Base-by-base conservation (phyloP, 2,797 vertebrate genomes). In the Enteromius trimaculatus region DNA sequence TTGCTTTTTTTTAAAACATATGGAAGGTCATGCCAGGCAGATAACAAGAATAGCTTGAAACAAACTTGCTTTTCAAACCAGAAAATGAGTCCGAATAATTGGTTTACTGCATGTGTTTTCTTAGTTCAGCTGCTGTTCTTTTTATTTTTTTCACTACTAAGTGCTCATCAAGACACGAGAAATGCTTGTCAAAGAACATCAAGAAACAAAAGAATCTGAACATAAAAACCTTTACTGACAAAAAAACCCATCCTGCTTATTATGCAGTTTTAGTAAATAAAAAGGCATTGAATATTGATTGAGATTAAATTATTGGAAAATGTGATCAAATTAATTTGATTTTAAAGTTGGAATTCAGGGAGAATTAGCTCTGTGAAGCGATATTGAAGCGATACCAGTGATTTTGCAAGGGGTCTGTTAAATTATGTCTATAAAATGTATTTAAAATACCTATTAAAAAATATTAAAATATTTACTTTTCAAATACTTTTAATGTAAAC, bases 11-110 rank as follows among this genome's bases (percentile, higher is more conserved):
- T 64, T 84, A 11, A 55, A 62, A 53, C 49, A 26, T 49, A n/a
- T 42, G n/a, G n/a, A 80, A 42, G 39, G 64, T 31, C 29, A 66
- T n/a, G 76, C 13, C 13, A 19, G 62, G 29, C 4, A 77, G 47
- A 88, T 82, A 65, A 83, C 19, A 26, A 55, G 62, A 64, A 77
- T 34, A 69, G 47, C 68, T 77, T 71, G 23, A 66, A 81, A 80
- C 23, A 47, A 65, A 39, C 23, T 29, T 58, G 17, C 19, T 34
- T 66, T 29, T 83, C 77, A 83, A 71, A 62, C 3, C 34, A 31
- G 37, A 29, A 51, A 77, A 79, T 71, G 11, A 37, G 23, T 75
- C 47, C 17, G 17, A 77, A 80, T 77, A 70, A 53, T 44, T 34
- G 23, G 58, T 70, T 77, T 34, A 42, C 72, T 62, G 53, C 9